Evolutionary conservation across 2,113 vertebrate species (phyloP).

Genomic region (Platycercus adscitus): DNA sequence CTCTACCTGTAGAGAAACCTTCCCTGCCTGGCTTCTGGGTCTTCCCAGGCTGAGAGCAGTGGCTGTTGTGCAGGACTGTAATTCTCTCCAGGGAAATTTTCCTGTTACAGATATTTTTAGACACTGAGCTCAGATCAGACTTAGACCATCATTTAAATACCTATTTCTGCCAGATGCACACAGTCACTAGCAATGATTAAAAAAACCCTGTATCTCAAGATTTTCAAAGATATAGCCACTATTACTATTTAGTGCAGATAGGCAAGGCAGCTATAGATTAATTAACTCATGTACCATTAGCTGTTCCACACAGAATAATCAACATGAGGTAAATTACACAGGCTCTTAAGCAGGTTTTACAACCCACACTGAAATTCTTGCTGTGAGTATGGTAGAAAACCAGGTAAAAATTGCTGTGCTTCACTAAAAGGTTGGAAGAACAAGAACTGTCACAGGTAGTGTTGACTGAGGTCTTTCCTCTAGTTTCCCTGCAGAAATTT

Average conservation of each 20-base stretch:
- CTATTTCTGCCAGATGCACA: not conserved
- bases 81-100: not conserved
- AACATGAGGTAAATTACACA: slow-evolving; percentile 58
- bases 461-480: not conserved
- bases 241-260: not conserved
- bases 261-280: slow-evolving; percentile 17
- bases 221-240: not conserved
- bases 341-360: slow-evolving; percentile 54
- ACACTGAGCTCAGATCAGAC: not conserved
- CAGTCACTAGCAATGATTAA: not conserved
- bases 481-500: not conserved
- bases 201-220: not conserved
- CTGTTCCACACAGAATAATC: slow-evolving; percentile 35
- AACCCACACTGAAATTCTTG: slow-evolving; percentile 21
- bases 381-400: not conserved
- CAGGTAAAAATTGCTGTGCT: not conserved
- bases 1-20: not conserved
- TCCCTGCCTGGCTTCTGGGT: not conserved
- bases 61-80: not conserved
- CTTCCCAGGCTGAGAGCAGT: not conserved
- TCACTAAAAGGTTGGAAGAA: slow-evolving; percentile 10
- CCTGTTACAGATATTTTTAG: not conserved
- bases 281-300: slow-evolving; percentile 32
- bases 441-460: not conserved
- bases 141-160: not conserved